Evolutionary conservation across 1,140 invertebrate genomes (phyloP).

Genomic region (Yoshiicerus persimilis): DNA sequence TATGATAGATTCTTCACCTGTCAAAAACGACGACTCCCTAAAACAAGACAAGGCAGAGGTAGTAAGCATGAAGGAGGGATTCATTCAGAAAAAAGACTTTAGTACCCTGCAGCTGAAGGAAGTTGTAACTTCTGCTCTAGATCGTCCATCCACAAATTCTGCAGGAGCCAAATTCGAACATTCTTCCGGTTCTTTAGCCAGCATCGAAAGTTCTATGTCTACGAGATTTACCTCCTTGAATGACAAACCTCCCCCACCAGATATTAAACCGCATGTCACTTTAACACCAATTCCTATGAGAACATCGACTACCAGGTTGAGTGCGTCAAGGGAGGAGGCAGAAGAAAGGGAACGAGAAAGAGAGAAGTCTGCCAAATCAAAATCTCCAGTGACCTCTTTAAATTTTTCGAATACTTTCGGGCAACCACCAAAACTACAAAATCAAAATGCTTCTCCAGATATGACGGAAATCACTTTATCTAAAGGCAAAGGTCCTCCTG

Average conservation of each 20-base stretch:
- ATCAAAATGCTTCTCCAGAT: conserved; percentile 26
- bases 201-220: neutral
- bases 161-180: conserved; percentile 38
- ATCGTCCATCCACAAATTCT: conserved; percentile 34
- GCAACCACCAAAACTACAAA: conserved; percentile 30
- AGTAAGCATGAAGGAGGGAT: neutral
- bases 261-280: conserved; percentile 48
- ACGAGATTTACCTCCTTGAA: neutral
- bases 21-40: neutral
- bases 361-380: conserved; percentile 9
- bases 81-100: conserved; percentile 31
- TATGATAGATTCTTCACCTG: neutral
- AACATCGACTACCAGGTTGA: neutral
- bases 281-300: conserved; percentile 44
- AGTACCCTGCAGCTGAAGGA: conserved; percentile 44
- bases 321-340: conserved; percentile 24
- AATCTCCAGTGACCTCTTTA: neutral
- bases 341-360: neutral
- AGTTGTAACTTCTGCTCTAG: conserved; percentile 40
- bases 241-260: conserved; percentile 45
- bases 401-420: conserved; percentile 32
- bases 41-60: neutral
- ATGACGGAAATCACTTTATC: neutral
- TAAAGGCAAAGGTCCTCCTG: conserved; percentile 19
- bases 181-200: neutral